phyloP scores from a whole-genome alignment of 1,140 invertebrate genomes.

The Mercenaria mercenaria region DNA sequence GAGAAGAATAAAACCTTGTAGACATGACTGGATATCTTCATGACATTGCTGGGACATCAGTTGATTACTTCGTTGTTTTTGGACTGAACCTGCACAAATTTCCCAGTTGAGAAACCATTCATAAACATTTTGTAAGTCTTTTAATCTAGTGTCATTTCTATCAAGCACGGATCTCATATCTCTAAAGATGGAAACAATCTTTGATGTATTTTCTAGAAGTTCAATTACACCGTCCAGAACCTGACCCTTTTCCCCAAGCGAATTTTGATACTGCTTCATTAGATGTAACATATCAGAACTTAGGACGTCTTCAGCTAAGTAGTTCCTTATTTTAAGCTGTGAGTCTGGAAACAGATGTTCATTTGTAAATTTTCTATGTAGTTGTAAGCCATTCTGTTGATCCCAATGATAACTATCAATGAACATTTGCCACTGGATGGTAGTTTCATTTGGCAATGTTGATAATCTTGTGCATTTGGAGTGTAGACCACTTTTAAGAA shows the following conservation, averaged over 20 bases:
- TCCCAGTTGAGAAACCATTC: neutral
- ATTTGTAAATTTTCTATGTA: constrained; percentile 44
- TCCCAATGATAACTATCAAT: constrained; percentile 61
- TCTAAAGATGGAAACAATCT: constrained; percentile 40
- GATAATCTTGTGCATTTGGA: neutral
- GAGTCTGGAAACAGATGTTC: constrained; percentile 35
- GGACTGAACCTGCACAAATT: neutral
- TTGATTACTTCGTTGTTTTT: neutral
- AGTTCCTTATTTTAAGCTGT: constrained; percentile 55
- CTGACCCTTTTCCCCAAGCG: constrained; percentile 6
- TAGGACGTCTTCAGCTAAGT: constrained; percentile 61
- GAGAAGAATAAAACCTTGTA: constrained; percentile 38
- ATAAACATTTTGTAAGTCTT: neutral
- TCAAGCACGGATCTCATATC: constrained; percentile 10
- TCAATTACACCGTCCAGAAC: constrained; percentile 38
- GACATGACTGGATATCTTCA: constrained; percentile 42
- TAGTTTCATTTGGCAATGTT: neutral
- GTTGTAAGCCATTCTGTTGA: neutral
- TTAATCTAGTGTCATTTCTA: neutral
- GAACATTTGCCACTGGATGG: constrained; percentile 58
- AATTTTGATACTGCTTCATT: constrained; percentile 18
- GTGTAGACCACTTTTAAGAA: constrained; percentile 19
- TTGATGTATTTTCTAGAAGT: constrained; percentile 46
- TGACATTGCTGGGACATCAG: constrained; percentile 35
- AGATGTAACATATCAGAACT: constrained; percentile 53